Percentiles rank a stretch among this genome's conserved stretches.
Conservation (phyloP, 2,888 invertebrate species). For the Drosophila borealis region DNA sequence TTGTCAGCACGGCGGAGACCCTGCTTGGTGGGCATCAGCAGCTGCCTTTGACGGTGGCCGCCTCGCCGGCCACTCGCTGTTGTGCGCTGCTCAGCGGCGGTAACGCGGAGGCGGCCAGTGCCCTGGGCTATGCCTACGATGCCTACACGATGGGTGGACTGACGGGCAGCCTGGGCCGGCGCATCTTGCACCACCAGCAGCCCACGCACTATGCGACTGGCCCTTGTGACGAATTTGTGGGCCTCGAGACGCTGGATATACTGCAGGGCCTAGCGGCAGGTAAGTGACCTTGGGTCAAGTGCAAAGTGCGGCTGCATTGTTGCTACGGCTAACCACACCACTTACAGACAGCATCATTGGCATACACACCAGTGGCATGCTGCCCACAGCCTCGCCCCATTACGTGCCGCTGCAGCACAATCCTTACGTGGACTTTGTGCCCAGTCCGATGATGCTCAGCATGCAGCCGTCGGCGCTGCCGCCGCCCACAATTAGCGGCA, state of each 20-base stretch:
- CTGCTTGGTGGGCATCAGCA: slow-evolving; percentile 71
- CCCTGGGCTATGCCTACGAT: slow-evolving; percentile 74
- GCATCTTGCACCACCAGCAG: slow-evolving; percentile 69
- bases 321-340: slow-evolving; percentile 13
- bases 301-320: slow-evolving; percentile 2
- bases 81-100: slow-evolving; percentile 80
- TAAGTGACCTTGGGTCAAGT: slow-evolving; percentile 47
- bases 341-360: slow-evolving; percentile 84
- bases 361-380: slow-evolving; percentile 65
- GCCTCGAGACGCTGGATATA: slow-evolving; percentile 84
- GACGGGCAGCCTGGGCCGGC: slow-evolving; percentile 76
- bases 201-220: slow-evolving; percentile 58
- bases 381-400: slow-evolving; percentile 54
- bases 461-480: slow-evolving; percentile 47
- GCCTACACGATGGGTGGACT: slow-evolving; percentile 72
- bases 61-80: slow-evolving; percentile 81
- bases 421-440: slow-evolving; percentile 78
- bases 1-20: slow-evolving; percentile 69
- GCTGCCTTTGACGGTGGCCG: slow-evolving; percentile 63
- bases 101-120: slow-evolving; percentile 52
- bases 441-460: slow-evolving; percentile 62
- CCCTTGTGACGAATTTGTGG: slow-evolving; percentile 80
- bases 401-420: slow-evolving; percentile 77
- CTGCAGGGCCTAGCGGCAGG: slow-evolving; percentile 84
- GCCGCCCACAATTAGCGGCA: slow-evolving; percentile 70